Base-by-base conservation (phyloP, 2,797 vertebrate species). In the Salmo trutta region DNA sequence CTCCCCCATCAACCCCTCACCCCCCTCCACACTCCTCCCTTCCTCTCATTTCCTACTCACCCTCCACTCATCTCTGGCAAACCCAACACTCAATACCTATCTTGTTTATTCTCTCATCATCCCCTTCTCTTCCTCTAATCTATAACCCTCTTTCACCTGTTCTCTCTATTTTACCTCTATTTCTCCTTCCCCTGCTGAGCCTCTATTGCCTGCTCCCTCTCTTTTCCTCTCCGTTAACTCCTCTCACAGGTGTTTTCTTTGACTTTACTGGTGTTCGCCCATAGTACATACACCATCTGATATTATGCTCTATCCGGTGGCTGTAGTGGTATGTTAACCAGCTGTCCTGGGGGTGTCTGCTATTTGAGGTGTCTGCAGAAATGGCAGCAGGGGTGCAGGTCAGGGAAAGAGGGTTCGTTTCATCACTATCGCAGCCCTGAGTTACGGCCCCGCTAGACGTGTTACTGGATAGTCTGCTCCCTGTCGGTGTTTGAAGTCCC, bases 331-430 rank as follows among this genome's bases (percentile, higher is more conserved):
- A n/a, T 59, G 56, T 59, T 59, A 17, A 4, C 56, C 56, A 59
- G 56, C 17, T 59, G 17, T 59, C 56, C 56, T n/a, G n/a, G 7
- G 62, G n/a, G 62, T 17, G 56, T n/a, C 56, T 59, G 56, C 56
- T 59, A 59, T 59, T 16, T 59, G 54, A 8, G 8, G 56, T 21
- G 62, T 52, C 71, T 73, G 71, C 14, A 76, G 77, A 77, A 79
- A 76, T 65, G 79, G 77, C 77, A 79, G 68, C 73, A 73, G 56
- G 79, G 74, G 74, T 72, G 53, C 24, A 0, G 75, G 73, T 80
- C 64, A 76, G 75, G 56, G 53, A 72, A 59, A 59, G 69, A 71
- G 59, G 79, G 75, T 75, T 73, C 5, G 52, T 79, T 79, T 78
- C 73, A 74, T 83, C 79, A 69, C 67, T 5, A 10, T 72, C 68